Evolutionary conservation across 2,113 vertebrate genomes (phyloP).

Genomic region (Chaetops frenatus): DNA sequence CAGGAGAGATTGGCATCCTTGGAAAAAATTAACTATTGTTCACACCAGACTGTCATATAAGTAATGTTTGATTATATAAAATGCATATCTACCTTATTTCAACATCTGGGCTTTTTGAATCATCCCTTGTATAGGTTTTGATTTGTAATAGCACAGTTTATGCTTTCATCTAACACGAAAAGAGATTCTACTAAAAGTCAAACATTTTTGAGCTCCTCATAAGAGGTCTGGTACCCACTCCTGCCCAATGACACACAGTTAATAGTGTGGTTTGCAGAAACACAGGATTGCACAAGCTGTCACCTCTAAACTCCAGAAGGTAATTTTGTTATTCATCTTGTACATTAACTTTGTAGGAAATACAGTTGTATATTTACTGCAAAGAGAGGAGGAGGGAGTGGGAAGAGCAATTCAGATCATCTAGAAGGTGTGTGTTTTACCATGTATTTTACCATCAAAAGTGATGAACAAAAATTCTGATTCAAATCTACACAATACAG

Average conservation of each 20-base stretch:
- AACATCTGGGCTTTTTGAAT: background rate
- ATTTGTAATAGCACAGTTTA: background rate
- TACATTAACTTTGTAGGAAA: background rate
- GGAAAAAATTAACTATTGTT: background rate
- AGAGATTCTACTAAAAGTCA: background rate
- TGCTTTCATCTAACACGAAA: too few species aligned
- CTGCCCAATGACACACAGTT: rapidly evolving
- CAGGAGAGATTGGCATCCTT: background rate
- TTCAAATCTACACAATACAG: background rate
- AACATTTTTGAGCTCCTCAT: background rate
- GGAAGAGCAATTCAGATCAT: background rate
- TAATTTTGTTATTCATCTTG: background rate
- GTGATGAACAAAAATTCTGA: background rate
- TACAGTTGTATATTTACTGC: background rate
- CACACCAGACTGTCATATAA: background rate
- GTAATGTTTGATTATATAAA: background rate
- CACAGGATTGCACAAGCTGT: background rate
- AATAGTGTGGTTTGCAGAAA: background rate
- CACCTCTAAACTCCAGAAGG: background rate
- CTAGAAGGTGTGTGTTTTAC: background rate
- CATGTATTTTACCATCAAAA: background rate
- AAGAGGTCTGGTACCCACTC: background rate
- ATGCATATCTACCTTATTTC: background rate
- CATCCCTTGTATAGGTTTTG: background rate
- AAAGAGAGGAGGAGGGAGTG: rapidly evolving